phyloP scores from a whole-genome alignment of 2,113 vertebrate species.

The Neolamprologus toae region DNA sequence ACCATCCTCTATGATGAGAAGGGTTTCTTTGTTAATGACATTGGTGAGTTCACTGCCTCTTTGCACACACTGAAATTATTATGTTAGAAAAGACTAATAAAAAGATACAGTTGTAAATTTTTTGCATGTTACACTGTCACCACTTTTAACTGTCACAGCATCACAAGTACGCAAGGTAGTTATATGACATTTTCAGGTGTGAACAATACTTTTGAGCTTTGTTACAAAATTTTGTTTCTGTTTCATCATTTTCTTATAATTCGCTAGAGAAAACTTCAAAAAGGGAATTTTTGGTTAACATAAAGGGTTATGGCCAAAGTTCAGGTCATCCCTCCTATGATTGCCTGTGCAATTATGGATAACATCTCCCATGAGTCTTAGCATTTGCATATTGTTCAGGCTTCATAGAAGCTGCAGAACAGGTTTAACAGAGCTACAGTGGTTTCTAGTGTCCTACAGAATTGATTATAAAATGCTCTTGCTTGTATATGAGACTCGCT shows the following conservation, averaged over 20 bases:
- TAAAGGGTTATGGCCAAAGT: background rate
- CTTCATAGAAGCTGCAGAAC: background rate
- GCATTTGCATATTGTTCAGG: background rate
- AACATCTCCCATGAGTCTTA: background rate
- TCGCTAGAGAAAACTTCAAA: background rate
- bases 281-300: background rate
- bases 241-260: background rate
- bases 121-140: background rate
- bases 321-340: background rate
- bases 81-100: background rate
- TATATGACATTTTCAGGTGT: background rate
- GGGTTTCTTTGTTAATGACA: conserved; percentile 79
- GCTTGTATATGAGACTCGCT: background rate
- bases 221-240: background rate
- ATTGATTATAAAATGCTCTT: background rate
- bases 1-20: conserved; percentile 72
- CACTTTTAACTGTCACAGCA: background rate
- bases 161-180: background rate
- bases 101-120: background rate
- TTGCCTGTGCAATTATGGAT: background rate
- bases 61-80: background rate
- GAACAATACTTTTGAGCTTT: background rate
- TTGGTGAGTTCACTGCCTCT: conserved; percentile 71
- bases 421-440: background rate
- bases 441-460: background rate